Percentiles rank a stretch among this genome's conserved stretches.
phyloP scores from a whole-genome alignment of 2,888 invertebrate species.

The Callyntrura guangdongensis region DNA sequence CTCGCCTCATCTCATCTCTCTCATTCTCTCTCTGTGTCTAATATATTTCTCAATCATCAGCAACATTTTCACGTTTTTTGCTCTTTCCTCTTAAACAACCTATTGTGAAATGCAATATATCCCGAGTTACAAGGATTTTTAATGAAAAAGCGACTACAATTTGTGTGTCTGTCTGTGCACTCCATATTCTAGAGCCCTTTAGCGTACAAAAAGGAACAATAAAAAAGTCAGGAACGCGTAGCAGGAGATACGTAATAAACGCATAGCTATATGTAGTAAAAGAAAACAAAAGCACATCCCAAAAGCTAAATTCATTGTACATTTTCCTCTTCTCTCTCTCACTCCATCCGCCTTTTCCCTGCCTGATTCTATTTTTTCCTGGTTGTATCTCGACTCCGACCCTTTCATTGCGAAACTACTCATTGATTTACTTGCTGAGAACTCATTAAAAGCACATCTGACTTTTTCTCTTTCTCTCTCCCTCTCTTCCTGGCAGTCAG shows the following conservation, averaged over 20 bases:
- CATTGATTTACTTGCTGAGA: constrained; percentile 64
- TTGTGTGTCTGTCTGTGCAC: neutral
- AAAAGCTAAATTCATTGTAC: neutral
- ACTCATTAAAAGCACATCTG: constrained; percentile 63
- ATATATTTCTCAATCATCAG: no score
- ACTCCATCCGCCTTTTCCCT: neutral
- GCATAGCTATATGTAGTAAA: neutral
- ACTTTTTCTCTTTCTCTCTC: no score
- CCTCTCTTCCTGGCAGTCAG: neutral
- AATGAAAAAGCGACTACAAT: constrained; percentile 7
- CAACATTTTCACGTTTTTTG: no score
- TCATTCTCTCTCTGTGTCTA: neutral
- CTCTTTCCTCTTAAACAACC: neutral
- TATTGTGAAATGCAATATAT: neutral
- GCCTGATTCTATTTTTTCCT: neutral
- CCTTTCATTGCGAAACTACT: no score
- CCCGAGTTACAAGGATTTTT: neutral
- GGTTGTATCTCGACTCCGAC: neutral
- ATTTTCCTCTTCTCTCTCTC: neutral
- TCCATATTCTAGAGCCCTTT: no score
- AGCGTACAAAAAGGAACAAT: neutral
- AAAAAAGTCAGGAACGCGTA: constrained; percentile 28
- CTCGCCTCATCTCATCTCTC: neutral
- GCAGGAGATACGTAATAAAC: neutral
- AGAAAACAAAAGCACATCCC: constrained; percentile 28